phyloP scores from a whole-genome alignment of 2,797 vertebrate species.

The Eupleurogrammus muticus region DNA sequence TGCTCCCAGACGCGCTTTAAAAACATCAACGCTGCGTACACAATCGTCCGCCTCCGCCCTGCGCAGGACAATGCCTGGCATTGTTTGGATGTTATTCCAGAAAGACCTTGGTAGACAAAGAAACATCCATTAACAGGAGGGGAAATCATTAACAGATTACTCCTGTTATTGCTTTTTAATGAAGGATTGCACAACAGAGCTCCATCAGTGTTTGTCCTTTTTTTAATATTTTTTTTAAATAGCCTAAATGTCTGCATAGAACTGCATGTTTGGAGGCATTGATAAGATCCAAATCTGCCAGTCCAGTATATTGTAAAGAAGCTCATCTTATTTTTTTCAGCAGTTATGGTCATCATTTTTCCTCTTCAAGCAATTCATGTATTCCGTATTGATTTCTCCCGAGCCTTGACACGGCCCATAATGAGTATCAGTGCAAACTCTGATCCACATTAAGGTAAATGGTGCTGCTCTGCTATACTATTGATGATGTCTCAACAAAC shows the following conservation, averaged over 20 bases:
- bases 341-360: constrained; percentile 56
- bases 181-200: constrained; percentile 61
- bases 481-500: constrained; percentile 57
- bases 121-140: constrained; percentile 60
- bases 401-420: constrained; percentile 55
- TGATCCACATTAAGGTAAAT: constrained; percentile 64
- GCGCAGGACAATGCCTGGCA: constrained; percentile 64
- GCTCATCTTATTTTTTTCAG: constrained; percentile 44
- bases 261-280: constrained; percentile 20
- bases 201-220: constrained; percentile 40
- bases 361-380: constrained; percentile 36
- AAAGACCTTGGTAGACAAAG: constrained; percentile 68
- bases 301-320: constrained; percentile 8
- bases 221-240: constrained; percentile 55
- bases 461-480: constrained; percentile 36
- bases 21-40: constrained; percentile 64
- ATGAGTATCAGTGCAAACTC: constrained; percentile 58
- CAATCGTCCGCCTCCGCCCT: constrained; percentile 54
- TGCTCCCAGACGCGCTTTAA: constrained; percentile 62
- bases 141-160: constrained; percentile 62
- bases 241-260: constrained; percentile 33
- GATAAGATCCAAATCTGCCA: constrained; percentile 11
- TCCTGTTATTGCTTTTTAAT: constrained; percentile 66
- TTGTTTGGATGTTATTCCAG: constrained; percentile 71
- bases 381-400: constrained; percentile 59